Conservation (phyloP, 1,140 invertebrate genomes). For the Tachypleus tridentatus region DNA sequence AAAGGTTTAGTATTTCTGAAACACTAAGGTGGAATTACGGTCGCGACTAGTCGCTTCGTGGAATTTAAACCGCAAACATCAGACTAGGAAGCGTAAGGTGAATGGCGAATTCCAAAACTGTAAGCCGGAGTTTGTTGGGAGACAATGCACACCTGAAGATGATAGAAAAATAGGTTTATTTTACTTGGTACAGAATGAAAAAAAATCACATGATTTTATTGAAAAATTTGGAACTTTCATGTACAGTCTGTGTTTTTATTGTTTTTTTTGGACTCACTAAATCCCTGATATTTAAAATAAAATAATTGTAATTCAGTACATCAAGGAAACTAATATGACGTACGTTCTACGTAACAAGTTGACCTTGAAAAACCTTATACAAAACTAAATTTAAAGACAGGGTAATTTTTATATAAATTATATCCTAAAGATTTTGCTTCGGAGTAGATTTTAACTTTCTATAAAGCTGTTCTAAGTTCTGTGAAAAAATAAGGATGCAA, state of each 20-base stretch:
- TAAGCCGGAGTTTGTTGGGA: conserved; percentile 43
- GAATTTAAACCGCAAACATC: too few relatives aligned
- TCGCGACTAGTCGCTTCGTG: too few relatives aligned
- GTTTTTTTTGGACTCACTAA: conserved; percentile 2
- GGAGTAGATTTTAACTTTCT: too few relatives aligned
- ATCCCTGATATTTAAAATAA: conserved; percentile 4
- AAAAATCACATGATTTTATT: background rate
- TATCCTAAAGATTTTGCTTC: too few relatives aligned
- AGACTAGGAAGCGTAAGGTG: conserved; percentile 45
- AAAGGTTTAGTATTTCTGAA: too few relatives aligned
- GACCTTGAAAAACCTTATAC: too few relatives aligned
- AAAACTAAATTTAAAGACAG: too few relatives aligned
- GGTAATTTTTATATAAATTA: too few relatives aligned
- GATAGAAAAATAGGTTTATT: conserved; percentile 13
- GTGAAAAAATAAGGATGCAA: too few relatives aligned
- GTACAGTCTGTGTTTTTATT: background rate
- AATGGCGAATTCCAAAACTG: conserved; percentile 79
- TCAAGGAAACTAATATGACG: background rate
- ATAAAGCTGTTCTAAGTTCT: too few relatives aligned
- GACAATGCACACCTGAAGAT: conserved; percentile 29
- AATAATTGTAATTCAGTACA: conserved; percentile 7
- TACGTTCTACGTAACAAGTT: too few relatives aligned
- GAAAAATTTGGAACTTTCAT: background rate
- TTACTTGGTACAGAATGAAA: background rate
- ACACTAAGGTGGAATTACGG: too few relatives aligned